These are phyloP conservation scores for Alloplasta piceator DNA, from an alignment of 2,888 invertebrate species.

Conservation along the genomic window DNA sequence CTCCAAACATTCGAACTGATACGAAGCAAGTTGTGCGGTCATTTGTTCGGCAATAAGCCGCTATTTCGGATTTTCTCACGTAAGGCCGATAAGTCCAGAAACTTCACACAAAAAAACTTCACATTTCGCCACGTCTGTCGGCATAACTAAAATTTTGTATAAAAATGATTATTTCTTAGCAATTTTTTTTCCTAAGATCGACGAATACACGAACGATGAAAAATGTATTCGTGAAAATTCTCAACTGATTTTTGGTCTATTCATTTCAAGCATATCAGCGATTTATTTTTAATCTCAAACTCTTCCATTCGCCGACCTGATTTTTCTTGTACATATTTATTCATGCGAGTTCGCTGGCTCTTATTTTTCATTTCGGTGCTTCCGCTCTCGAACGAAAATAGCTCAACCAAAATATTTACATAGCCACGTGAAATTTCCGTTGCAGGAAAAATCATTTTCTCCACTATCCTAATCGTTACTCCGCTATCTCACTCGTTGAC, in stretches of 20 bases:
- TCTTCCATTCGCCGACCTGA: background rate
- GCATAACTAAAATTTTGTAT: background rate
- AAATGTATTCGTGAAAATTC: too few species aligned
- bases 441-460: too few species aligned
- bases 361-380: background rate
- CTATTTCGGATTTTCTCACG: background rate
- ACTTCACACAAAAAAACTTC: slow-evolving; percentile 12
- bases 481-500: too few species aligned
- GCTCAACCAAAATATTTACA: slow-evolving; percentile 55
- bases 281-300: too few species aligned
- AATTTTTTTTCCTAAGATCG: background rate
- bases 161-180: too few species aligned
- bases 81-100: background rate
- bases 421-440: slow-evolving; percentile 12
- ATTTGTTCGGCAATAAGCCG: background rate
- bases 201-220: too few species aligned
- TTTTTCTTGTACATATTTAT: slow-evolving; percentile 22
- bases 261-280: too few species aligned
- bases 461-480: too few species aligned
- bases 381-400: slow-evolving; percentile 42
- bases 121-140: background rate
- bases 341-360: background rate
- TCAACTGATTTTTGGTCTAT: too few species aligned
- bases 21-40: slow-evolving; percentile 6
- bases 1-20: slow-evolving; percentile 14